phyloP scores from a whole-genome alignment of 2,113 vertebrate genomes.

The Trochalopteron elliotii region DNA sequence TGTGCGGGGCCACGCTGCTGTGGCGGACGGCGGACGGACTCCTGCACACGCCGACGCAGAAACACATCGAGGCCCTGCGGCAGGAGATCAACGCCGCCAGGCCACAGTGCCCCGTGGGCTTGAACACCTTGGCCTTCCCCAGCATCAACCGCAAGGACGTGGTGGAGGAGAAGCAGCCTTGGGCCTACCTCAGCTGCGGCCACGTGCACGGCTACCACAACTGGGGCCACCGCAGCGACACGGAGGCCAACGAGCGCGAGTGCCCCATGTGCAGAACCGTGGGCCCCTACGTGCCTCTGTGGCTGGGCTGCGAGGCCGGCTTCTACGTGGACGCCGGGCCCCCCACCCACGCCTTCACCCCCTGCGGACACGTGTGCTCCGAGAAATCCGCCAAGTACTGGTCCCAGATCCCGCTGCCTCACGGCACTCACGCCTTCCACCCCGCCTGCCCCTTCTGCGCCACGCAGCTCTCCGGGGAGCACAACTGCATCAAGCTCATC shows the following conservation, averaged over 20 bases:
- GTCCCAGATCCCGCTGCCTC: slow-evolving; percentile 94
- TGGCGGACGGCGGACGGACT: slow-evolving; percentile 96
- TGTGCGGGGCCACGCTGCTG: slow-evolving; percentile 94
- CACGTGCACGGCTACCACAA: slow-evolving; percentile 97
- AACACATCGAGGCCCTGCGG: slow-evolving; percentile 95
- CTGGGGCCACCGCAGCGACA: slow-evolving; percentile 95
- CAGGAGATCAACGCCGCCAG: slow-evolving; percentile 95
- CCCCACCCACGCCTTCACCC: slow-evolving; percentile 91
- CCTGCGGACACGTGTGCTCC: slow-evolving; percentile 96
- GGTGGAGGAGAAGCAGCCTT: slow-evolving; percentile 96
- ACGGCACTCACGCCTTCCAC: slow-evolving; percentile 97
- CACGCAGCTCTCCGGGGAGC: slow-evolving; percentile 85
- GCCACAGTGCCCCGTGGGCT: slow-evolving; percentile 94
- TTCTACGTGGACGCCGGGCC: slow-evolving; percentile 96
- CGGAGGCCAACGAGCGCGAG: slow-evolving; percentile 88
- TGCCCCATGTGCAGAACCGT: slow-evolving; percentile 96
- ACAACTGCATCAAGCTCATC: slow-evolving; percentile 93
- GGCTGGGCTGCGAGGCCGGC: slow-evolving; percentile 94
- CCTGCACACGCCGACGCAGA: slow-evolving; percentile 92
- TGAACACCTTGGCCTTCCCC: slow-evolving; percentile 96
- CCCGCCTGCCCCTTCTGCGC: slow-evolving; percentile 97
- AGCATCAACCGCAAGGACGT: slow-evolving; percentile 94
- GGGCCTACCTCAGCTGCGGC: slow-evolving; percentile 94
- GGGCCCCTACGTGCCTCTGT: slow-evolving; percentile 94
- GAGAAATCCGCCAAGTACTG: slow-evolving; percentile 97